Evolutionary conservation across 2,888 invertebrate species (phyloP), one percentile per base, ranked within the genome.

Genomic region (Dicyrtomina minuta): DNA sequence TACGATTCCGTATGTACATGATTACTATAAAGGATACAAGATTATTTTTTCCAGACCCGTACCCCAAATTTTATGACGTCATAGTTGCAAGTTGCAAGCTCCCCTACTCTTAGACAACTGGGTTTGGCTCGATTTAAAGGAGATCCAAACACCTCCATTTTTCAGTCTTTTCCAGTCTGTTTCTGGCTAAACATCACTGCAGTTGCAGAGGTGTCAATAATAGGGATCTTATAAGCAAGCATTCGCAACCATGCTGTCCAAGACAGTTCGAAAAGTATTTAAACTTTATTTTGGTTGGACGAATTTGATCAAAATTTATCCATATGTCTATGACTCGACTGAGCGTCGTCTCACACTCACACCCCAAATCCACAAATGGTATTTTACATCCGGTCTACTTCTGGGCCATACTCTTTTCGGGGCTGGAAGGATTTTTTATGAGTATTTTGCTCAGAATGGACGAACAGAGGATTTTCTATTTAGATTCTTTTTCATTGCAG

Each of bases 391-490:
- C 10, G 33, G 4, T 33, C 4, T 33, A 3, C 33, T 33, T 33
- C 33, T 33, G 33, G 3, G 3, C 26, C 55, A 55, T 24, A 24
- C 1, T 1, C 55, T 55, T n/a, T 55, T 26, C 26, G 27, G 26
- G 6, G 27, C 27, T n/a, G 24, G 10, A 2, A 55, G 24, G 26
- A 55, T 55, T 5, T 12, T 22, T 55, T 13, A 55, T 6, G 55
- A 55, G 13, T 55, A 24, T 2, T 22, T 13, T 24, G 15, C 27
- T 55, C 24, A 26, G 12, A 15, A 26, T 26, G 55, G 55, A 4
- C 55, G 55, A 22, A 22, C 27, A 2, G 55, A 55, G 15, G 55
- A 55, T 12, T 55, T 55, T 8, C 55, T 55, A 1, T 55, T 55
- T 13, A 1, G 55, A 26, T 55, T 55, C 12, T 55, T 55, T 24